These are phyloP conservation scores for Cryptocephalus primarius DNA, from an alignment of 2,888 invertebrate species.

Conservation along the genomic window DNA sequence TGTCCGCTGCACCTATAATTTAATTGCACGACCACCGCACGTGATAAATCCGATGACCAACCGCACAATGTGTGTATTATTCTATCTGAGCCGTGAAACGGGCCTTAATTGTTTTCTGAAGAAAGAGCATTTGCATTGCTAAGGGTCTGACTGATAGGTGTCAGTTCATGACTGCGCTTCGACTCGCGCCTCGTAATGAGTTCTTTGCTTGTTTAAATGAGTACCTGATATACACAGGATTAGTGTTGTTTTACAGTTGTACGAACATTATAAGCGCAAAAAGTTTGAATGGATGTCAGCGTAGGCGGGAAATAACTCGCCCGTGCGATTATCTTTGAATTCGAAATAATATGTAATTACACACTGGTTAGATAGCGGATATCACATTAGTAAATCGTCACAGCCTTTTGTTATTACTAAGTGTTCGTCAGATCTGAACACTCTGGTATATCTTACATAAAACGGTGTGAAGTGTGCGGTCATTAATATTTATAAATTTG, in stretches of 20 bases:
- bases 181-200: constrained; percentile 25
- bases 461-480: constrained; percentile 12
- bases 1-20: constrained; percentile 17
- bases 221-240: constrained; percentile 15
- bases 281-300: neutral
- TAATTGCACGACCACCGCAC: constrained; percentile 18
- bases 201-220: constrained; percentile 16
- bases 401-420: too few species aligned
- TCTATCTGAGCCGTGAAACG: constrained; percentile 16
- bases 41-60: constrained; percentile 14
- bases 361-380: too few species aligned
- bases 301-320: too few species aligned
- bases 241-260: constrained; percentile 16
- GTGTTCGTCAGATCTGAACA: too few species aligned
- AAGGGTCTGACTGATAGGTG: constrained; percentile 31
- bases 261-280: constrained; percentile 2
- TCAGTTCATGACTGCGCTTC: constrained; percentile 25
- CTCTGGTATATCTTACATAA: neutral
- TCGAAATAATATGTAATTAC: too few species aligned
- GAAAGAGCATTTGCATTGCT: constrained; percentile 28
- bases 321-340: too few species aligned
- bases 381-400: too few species aligned
- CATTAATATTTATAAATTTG: constrained; percentile 37
- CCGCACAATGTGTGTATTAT: constrained; percentile 22
- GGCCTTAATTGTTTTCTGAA: constrained; percentile 26